A percentile compares a stretch with the other conserved stretches of the same genome.
These are phyloP conservation scores for Hyppa rectilinea DNA, from an alignment of 2,888 invertebrate genomes.

Conservation along the genomic window DNA sequence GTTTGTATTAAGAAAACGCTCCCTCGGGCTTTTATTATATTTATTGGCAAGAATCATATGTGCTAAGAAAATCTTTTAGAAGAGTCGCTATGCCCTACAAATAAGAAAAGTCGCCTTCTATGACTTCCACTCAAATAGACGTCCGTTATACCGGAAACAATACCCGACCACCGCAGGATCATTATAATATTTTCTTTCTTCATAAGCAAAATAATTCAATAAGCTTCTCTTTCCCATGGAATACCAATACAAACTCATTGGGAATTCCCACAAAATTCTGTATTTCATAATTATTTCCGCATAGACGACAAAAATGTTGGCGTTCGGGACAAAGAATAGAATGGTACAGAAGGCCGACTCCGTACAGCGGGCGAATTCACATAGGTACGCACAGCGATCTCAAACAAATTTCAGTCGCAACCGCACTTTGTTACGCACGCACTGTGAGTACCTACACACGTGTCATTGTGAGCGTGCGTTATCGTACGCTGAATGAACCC, in stretches of 20 bases:
- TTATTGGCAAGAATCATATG: too few relatives aligned
- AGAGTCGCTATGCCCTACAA: neutral
- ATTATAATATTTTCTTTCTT: constrained; percentile 29
- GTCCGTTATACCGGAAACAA: neutral
- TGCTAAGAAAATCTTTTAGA: neutral
- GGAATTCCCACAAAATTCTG: constrained; percentile 59
- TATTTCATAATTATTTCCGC: constrained; percentile 66
- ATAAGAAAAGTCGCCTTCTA: neutral
- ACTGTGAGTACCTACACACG: too few relatives aligned
- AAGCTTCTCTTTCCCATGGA: constrained; percentile 38
- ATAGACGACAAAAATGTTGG: constrained; percentile 60
- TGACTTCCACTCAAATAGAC: neutral
- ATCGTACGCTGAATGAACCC: neutral
- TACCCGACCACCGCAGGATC: constrained; percentile 4
- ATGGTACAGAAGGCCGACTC: neutral
- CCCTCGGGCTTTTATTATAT: neutral
- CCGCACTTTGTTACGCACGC: neutral
- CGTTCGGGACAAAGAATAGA: constrained; percentile 7
- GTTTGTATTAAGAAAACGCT: neutral
- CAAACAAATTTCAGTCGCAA: neutral
- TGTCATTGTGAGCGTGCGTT: neutral
- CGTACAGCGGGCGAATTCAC: neutral
- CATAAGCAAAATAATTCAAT: constrained; percentile 47
- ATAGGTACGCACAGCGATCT: neutral
- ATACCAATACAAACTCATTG: constrained; percentile 62